These are phyloP conservation scores for Psilopogon haemacephalus DNA, from an alignment of 2,113 vertebrate species.

Conservation along the genomic window DNA sequence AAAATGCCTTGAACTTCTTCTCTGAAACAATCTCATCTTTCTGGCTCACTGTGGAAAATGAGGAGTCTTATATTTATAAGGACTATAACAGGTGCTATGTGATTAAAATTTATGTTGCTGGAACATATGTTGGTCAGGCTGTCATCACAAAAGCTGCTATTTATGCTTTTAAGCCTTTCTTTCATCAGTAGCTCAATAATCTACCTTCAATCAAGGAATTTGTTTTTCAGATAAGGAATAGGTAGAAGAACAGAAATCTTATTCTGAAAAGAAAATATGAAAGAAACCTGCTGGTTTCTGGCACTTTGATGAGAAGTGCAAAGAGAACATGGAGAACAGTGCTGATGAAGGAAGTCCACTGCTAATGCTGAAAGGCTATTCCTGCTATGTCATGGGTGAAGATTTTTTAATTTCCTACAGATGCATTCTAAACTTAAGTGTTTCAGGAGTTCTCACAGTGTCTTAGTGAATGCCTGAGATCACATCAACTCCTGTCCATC, in stretches of 20 bases:
- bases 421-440: background rate
- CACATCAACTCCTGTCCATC: background rate
- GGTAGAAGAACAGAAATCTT: background rate
- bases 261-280: background rate
- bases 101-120: background rate
- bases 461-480: background rate
- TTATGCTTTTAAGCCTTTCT: background rate
- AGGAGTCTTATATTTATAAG: background rate
- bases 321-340: background rate
- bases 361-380: background rate
- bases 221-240: background rate
- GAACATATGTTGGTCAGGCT: background rate
- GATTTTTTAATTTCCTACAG: background rate
- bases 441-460: background rate
- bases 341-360: background rate
- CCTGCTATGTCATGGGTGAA: background rate
- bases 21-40: background rate
- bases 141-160: background rate
- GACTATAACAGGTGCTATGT: background rate
- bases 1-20: background rate
- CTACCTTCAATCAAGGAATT: background rate
- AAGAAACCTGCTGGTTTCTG: background rate
- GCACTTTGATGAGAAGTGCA: background rate
- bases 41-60: background rate
- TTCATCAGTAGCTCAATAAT: constrained; percentile 18